A percentile compares a stretch with the other conserved stretches of the same genome.
Evolutionary conservation across 2,888 invertebrate genomes (phyloP).

Genomic region (Dryocosmus kuriphilus): DNA sequence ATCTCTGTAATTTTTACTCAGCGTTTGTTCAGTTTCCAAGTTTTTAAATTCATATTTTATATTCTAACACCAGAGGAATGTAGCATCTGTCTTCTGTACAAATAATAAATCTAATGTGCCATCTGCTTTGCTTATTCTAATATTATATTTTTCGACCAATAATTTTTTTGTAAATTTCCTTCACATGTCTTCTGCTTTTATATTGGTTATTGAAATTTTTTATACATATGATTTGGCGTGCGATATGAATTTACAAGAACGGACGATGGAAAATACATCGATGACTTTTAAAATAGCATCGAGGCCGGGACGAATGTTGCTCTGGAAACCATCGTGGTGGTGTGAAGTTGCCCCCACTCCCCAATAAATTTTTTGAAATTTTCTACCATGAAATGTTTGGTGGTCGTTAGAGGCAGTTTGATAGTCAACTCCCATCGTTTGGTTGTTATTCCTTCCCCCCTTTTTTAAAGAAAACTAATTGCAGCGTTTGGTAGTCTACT

Average conservation of each 20-base stretch:
- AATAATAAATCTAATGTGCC: neutral
- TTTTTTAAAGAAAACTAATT: too few relatives aligned
- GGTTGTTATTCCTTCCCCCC: too few relatives aligned
- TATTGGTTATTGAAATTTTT: neutral
- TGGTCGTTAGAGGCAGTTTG: too few relatives aligned
- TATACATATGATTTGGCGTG: conserved; percentile 10
- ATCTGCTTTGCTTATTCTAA: neutral
- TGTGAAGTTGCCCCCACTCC: too few relatives aligned
- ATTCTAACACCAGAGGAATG: too few relatives aligned
- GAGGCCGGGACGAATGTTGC: conserved; percentile 60
- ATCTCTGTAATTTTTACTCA: neutral
- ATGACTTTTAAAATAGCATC: conserved; percentile 67
- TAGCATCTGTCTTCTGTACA: too few relatives aligned
- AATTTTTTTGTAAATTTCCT: neutral
- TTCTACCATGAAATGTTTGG: too few relatives aligned
- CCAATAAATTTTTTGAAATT: too few relatives aligned
- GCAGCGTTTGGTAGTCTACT: too few relatives aligned
- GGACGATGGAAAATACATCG: conserved; percentile 48
- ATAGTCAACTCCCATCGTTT: too few relatives aligned
- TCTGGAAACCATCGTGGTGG: conserved; percentile 52
- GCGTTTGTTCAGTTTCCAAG: neutral
- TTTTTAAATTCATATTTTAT: neutral
- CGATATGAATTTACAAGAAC: conserved; percentile 26
- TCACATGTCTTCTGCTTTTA: neutral
- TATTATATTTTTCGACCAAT: neutral